Evolutionary conservation across 23 tunicate species (phyloP), one percentile per base, ranked within the genome.

Genomic region (Halocynthia aurantium): DNA sequence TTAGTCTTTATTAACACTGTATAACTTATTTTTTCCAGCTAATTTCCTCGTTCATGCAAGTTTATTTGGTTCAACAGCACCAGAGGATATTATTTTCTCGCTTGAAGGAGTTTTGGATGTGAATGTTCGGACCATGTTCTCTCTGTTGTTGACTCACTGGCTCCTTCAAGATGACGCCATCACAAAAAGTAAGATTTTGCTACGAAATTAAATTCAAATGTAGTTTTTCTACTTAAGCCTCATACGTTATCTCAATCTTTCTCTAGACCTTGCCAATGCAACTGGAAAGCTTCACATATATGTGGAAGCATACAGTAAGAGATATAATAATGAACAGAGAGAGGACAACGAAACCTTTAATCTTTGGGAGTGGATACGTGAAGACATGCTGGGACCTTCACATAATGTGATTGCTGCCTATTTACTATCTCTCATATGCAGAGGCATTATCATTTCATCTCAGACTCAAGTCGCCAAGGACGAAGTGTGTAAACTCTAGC

Each of bases 291-390:
- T 84, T 58, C 55, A 78, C 44, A 57, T 22, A 9, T 84, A 49
- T 66, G 70, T 84, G 8, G 88, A 84, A 61, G 8, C 60, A n/a
- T 61, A 71, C 71, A n/a, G 76, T 15, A 74, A 5, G 78, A 74
- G 56, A 10, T 21, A 15, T 20, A 4, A 21, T 67, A 21, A 15
- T 52, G 44, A 11, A 5, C 22, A 8, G 9, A 11, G 10, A 10
- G 22, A n/a, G 10, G 13, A 52, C 31, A 64, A 74, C 8, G 69
- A 74, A 12, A 7, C 50, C 17, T 7, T 10, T 0, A 54, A 53
- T 31, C 71, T 81, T 86, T 84, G 86, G 80, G 76, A 81, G 62
- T 87, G 93, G 93, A 70, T 87, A 12, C 57, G 77, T 15, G 57
- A 60, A 7, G 93, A 87, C 12, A 77, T 87, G 18, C 82, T 86